These are phyloP conservation scores for Oenanthe melanoleuca DNA, from an alignment of 2,113 vertebrate species.

Conservation along the genomic window DNA sequence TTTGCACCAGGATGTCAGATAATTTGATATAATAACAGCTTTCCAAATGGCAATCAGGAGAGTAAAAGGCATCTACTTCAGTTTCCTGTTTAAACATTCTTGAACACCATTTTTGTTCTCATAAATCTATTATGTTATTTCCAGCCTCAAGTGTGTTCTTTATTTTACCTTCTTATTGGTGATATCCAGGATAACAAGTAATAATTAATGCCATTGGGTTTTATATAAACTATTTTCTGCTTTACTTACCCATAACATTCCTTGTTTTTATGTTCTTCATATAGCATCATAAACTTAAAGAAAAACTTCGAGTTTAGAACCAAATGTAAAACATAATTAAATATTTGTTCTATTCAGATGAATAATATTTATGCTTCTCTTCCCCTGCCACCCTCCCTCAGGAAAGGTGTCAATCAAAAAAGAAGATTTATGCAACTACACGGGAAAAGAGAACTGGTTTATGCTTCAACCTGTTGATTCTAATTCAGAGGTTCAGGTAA, in stretches of 20 bases:
- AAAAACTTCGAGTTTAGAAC: not conserved
- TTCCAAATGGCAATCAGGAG: slow-evolving; percentile 24
- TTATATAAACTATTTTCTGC: not conserved
- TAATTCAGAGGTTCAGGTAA: slow-evolving; percentile 98
- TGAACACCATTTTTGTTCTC: not conserved
- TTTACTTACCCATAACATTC: not conserved
- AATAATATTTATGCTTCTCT: not conserved
- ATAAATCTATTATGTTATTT: not conserved
- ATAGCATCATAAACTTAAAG: not conserved
- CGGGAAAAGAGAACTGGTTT: slow-evolving; percentile 94
- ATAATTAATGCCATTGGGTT: not conserved
- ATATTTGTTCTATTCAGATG: not conserved
- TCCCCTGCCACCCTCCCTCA: slow-evolving; percentile 35
- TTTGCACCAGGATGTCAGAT: slow-evolving; percentile 57
- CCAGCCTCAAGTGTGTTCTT: not conserved
- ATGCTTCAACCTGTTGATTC: slow-evolving; percentile 91
- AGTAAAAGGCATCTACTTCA: not conserved
- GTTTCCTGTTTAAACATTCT: slow-evolving; percentile 6
- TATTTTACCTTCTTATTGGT: not conserved
- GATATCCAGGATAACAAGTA: not conserved
- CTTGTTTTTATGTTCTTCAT: not conserved
- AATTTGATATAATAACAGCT: slow-evolving; percentile 54
- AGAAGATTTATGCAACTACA: slow-evolving; percentile 91
- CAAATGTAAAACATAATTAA: not conserved
- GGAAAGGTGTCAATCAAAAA: slow-evolving; percentile 97